Evolutionary conservation across 1,140 invertebrate genomes (phyloP).

Genomic region (Meloidogyne hapla): DNA sequence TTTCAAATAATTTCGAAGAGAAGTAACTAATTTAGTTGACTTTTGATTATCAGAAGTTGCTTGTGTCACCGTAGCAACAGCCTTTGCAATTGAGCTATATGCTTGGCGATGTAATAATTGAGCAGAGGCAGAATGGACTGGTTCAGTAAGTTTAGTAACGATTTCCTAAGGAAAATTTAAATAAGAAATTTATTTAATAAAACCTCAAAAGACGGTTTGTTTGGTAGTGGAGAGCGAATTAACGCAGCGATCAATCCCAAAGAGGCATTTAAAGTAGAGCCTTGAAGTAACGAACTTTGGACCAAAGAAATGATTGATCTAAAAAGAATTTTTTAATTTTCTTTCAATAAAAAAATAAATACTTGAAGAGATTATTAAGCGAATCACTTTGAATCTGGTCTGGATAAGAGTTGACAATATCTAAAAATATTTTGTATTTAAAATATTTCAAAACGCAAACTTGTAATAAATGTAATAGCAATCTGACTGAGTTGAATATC

Average conservation of each 20-base stretch:
- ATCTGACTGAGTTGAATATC: constrained; percentile 95
- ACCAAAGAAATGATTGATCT: constrained; percentile 69
- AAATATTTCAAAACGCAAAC: constrained; percentile 18
- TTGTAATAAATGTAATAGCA: constrained; percentile 66
- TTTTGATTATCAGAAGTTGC: constrained; percentile 32
- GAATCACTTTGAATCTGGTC: constrained; percentile 38
- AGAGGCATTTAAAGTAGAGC: constrained; percentile 78
- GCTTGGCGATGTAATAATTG: constrained; percentile 47
- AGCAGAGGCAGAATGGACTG: constrained; percentile 28
- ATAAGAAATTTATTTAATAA: constrained; percentile 4
- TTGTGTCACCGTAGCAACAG: constrained; percentile 39
- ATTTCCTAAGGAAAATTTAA: constrained; percentile 47
- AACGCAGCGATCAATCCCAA: constrained; percentile 80
- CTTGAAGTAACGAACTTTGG: constrained; percentile 84
- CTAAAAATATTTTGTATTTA: constrained; percentile 24
- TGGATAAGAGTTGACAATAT: constrained; percentile 39
- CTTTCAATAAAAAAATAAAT: background rate
- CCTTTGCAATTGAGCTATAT: constrained; percentile 43
- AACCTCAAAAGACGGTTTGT: constrained; percentile 47
- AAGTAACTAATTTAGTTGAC: constrained; percentile 64
- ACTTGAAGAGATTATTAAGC: constrained; percentile 32
- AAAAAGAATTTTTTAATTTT: background rate
- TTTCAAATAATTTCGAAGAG: constrained; percentile 44
- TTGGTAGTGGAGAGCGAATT: constrained; percentile 70
- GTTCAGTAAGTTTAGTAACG: constrained; percentile 28